Percentiles rank a stretch among this genome's conserved stretches.
These are phyloP conservation scores for Pelagia noctiluca DNA, from an alignment of 30 jellyfish, hydroid and myxozoan genomes.

Conservation along the genomic window DNA sequence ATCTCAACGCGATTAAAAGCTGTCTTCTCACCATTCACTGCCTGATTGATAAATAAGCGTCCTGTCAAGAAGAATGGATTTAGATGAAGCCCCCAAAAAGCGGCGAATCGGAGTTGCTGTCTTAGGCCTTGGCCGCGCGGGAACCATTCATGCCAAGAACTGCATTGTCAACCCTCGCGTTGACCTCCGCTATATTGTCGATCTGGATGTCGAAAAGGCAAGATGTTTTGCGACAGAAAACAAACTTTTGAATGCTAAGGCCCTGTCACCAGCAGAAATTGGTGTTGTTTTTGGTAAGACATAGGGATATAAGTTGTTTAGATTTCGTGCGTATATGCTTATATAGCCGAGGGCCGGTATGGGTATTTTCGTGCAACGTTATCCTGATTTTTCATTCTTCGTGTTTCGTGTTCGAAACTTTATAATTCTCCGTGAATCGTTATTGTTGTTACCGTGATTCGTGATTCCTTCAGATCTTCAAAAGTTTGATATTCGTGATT, in stretches of 20 bases:
- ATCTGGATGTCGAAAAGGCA: conserved; percentile 59
- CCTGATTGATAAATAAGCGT: too few relatives aligned
- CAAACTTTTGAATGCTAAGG: conserved; percentile 56
- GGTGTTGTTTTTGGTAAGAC: conserved; percentile 55
- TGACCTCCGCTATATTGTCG: conserved; percentile 75
- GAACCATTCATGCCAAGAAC: conserved; percentile 71
- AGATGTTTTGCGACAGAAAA: conserved; percentile 12
- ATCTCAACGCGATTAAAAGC: too few relatives aligned
- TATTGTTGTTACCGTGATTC: neutral
- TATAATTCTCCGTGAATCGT: neutral
- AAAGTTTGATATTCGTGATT: too few relatives aligned
- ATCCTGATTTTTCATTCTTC: too few relatives aligned
- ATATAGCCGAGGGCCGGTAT: neutral
- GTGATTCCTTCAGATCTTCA: neutral
- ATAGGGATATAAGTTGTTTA: neutral
- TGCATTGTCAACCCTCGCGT: conserved; percentile 58
- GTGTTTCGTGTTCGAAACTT: neutral
- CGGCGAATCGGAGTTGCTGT: conserved; percentile 59
- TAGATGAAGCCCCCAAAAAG: neutral
- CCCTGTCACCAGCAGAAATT: conserved; percentile 57
- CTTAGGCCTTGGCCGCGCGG: conserved; percentile 86
- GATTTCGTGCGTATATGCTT: neutral
- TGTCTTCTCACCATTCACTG: too few relatives aligned
- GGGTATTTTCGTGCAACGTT: too few relatives aligned
- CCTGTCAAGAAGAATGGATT: neutral